A percentile compares a stretch with the other conserved stretches of the same genome.
Conservation (phyloP, 2,888 invertebrate genomes). For the Caprella mutica region DNA sequence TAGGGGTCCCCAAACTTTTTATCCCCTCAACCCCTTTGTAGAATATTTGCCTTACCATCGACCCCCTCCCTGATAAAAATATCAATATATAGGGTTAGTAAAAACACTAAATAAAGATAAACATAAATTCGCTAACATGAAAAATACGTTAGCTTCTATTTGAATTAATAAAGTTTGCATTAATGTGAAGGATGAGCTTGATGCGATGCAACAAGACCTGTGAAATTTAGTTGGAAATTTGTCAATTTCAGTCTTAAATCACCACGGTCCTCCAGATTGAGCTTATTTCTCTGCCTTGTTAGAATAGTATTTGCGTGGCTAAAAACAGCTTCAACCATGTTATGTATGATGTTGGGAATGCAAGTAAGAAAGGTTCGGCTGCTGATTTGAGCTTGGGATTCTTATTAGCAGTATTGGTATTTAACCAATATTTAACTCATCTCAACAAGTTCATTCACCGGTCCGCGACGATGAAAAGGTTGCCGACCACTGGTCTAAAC, state of each 20-base stretch:
- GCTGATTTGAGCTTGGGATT: neutral
- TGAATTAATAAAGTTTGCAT: no score
- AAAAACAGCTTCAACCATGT: neutral
- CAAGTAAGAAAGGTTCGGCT: neutral
- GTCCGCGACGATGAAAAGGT: no score
- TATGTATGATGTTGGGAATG: neutral
- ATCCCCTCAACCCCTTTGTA: no score
- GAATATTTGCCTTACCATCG: no score
- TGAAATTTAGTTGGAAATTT: neutral
- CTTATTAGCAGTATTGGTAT: neutral
- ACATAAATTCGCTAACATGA: no score
- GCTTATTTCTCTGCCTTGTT: neutral
- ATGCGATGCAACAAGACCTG: neutral
- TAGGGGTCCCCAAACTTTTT: no score
- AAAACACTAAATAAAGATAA: no score
- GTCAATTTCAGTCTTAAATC: neutral
- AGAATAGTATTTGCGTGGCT: neutral
- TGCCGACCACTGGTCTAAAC: no score
- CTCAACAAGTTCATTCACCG: neutral
- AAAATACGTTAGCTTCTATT: no score
- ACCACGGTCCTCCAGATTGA: neutral
- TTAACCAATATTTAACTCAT: neutral
- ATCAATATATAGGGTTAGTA: no score
- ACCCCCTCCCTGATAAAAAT: no score
- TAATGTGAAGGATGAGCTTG: neutral